These are phyloP conservation scores for Aphaenogaster rudis DNA, from an alignment of 1,140 invertebrate species.

Conservation along the genomic window DNA sequence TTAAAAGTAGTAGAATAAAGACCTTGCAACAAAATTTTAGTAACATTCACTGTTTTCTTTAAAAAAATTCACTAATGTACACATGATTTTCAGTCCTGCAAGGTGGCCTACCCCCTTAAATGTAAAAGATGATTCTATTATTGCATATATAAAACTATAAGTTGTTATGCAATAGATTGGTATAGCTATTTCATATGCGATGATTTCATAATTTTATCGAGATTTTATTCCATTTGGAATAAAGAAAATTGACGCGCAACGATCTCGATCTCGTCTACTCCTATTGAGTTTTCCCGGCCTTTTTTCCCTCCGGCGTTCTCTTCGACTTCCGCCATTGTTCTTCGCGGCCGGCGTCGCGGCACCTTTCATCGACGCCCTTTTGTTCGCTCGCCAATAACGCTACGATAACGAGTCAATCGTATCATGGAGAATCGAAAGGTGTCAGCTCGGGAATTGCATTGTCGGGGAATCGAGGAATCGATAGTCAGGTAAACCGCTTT, in stretches of 20 bases:
- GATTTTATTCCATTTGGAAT: background rate
- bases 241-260: constrained; percentile 38
- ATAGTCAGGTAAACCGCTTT: constrained; percentile 50
- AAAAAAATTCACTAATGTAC: no score
- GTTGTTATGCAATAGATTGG: background rate
- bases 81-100: no score
- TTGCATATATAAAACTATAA: background rate
- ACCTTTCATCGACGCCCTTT: constrained; percentile 60
- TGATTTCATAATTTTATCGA: constrained; percentile 27
- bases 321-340: constrained; percentile 61
- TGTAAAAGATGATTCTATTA: background rate
- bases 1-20: no score
- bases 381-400: constrained; percentile 60
- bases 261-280: constrained; percentile 47
- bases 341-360: constrained; percentile 51
- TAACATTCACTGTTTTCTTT: no score
- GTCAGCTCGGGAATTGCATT: constrained; percentile 61
- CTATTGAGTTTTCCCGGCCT: constrained; percentile 35
- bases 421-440: constrained; percentile 64
- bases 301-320: constrained; percentile 38
- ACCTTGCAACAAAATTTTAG: no score
- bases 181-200: background rate
- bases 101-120: no score
- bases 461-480: constrained; percentile 42
- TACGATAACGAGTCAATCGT: constrained; percentile 65